Conservation (phyloP, 2,113 vertebrate species). For the Paratilapia polleni region DNA sequence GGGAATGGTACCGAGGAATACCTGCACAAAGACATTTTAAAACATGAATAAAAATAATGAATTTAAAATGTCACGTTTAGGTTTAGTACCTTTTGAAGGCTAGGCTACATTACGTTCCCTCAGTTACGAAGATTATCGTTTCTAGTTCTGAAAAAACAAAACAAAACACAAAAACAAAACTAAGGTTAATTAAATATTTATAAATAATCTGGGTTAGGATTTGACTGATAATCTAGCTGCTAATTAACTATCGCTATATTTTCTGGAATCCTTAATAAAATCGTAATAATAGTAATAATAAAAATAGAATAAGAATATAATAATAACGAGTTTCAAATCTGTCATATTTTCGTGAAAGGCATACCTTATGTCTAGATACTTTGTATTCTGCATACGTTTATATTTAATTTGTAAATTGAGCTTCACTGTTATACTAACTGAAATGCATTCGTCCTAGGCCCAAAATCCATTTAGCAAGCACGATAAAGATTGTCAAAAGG, state of each 20-base stretch:
- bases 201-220: neutral
- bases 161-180: no score
- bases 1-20: conserved; percentile 95
- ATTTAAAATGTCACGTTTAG: neutral
- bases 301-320: no score
- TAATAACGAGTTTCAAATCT: neutral
- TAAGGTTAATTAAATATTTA: neutral
- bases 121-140: neutral
- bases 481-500: conserved; percentile 44
- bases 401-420: neutral
- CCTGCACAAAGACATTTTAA: conserved; percentile 73
- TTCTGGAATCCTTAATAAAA: neutral
- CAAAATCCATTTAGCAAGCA: conserved; percentile 43
- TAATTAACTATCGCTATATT: neutral
- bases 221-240: neutral
- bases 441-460: conserved; percentile 18
- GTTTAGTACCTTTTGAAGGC: neutral
- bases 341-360: neutral
- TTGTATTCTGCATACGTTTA: neutral
- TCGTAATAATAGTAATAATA: neutral
- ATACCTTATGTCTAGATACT: neutral
- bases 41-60: neutral
- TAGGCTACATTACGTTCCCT: neutral
- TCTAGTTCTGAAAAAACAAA: neutral
- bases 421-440: neutral